Conservation (phyloP, 2,113 vertebrate species). For the Dromas ardeola region DNA sequence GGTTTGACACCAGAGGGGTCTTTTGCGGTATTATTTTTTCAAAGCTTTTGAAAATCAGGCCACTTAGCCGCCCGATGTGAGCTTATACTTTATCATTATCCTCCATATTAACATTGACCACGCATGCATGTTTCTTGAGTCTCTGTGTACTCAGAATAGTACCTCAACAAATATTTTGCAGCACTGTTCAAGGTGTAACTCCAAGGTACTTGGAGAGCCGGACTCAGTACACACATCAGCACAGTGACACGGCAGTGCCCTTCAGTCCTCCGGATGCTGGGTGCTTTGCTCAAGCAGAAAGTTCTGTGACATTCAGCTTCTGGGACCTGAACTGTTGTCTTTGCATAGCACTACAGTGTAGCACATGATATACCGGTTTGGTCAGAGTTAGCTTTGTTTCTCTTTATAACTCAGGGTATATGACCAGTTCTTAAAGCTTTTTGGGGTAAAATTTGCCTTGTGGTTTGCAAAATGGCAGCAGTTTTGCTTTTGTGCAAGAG, state of each 20-base stretch:
- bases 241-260: fast-evolving
- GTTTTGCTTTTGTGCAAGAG: neutral
- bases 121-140: neutral
- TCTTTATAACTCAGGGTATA: neutral
- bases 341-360: neutral
- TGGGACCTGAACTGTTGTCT: neutral
- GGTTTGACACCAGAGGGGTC: neutral
- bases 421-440: neutral
- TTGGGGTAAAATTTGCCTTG: neutral
- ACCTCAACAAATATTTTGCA: neutral
- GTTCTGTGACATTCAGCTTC: neutral
- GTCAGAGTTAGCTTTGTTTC: neutral
- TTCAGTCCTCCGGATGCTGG: neutral
- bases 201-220: neutral
- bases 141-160: neutral
- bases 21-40: neutral
- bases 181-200: neutral
- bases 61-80: neutral
- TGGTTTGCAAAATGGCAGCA: neutral
- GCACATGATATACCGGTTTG: neutral
- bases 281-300: neutral
- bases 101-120: neutral
- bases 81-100: neutral
- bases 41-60: neutral
- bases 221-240: neutral